These are phyloP conservation scores for Lepidothrix coronata DNA, from an alignment of 2,113 vertebrate species.

Conservation along the genomic window DNA sequence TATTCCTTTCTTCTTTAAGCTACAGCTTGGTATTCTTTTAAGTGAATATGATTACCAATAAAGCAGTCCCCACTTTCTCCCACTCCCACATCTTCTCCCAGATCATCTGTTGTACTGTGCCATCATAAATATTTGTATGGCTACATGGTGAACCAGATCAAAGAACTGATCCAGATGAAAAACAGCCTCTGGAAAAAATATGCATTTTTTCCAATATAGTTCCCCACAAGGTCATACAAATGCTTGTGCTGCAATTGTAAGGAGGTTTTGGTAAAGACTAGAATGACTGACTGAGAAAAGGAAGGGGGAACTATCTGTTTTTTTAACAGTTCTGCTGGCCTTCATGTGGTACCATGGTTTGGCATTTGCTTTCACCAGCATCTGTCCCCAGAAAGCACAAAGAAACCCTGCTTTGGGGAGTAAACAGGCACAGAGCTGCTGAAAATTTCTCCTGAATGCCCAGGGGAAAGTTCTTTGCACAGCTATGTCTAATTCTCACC, in stretches of 20 bases:
- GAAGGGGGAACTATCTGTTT: neutral
- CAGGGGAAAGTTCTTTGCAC: neutral
- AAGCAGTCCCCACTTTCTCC: neutral
- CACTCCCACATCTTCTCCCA: neutral
- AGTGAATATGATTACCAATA: neutral
- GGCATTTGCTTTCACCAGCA: neutral
- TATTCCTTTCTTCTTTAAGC: constrained; percentile 18
- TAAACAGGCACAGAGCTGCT: neutral
- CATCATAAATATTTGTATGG: constrained; percentile 50
- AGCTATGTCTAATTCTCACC: neutral
- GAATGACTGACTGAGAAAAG: neutral
- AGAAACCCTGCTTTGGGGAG: neutral
- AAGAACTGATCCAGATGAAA: neutral
- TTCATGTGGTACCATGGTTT: neutral
- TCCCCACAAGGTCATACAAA: constrained; percentile 23
- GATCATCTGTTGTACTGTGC: constrained; percentile 28
- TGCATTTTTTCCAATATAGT: neutral
- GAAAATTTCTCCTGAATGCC: neutral
- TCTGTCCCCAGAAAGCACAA: neutral
- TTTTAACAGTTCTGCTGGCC: neutral
- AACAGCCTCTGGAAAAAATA: neutral
- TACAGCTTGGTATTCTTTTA: constrained; percentile 1
- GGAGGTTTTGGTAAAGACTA: neutral
- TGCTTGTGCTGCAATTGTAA: constrained; percentile 8
- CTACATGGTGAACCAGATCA: constrained; percentile 1